phyloP scores from a whole-genome alignment of 2,888 invertebrate species.

The Monopis laevigella region DNA sequence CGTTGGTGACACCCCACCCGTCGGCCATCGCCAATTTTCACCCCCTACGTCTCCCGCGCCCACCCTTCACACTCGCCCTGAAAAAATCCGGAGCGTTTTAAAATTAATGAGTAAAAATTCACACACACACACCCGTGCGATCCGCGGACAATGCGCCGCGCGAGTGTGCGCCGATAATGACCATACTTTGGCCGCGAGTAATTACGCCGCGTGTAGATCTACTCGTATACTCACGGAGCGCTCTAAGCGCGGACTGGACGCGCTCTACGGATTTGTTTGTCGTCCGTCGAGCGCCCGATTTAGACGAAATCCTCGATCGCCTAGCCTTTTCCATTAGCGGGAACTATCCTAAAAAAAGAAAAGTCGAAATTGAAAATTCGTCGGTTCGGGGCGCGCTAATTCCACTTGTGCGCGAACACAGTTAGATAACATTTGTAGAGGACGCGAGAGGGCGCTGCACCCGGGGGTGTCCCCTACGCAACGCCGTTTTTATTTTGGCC shows the following conservation, averaged over 20 bases:
- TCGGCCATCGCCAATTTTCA: slow-evolving; percentile 66
- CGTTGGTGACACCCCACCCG: slow-evolving; percentile 66
- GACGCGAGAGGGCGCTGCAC: slow-evolving; percentile 26
- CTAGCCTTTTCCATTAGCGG: slow-evolving; percentile 45
- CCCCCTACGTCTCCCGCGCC: slow-evolving; percentile 36
- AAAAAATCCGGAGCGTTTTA: slow-evolving; percentile 69
- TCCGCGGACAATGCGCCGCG: slow-evolving; percentile 46
- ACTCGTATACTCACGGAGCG: slow-evolving; percentile 4
- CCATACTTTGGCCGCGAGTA: slow-evolving; percentile 37
- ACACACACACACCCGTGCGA: slow-evolving; percentile 56
- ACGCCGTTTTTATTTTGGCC: slow-evolving; percentile 66
- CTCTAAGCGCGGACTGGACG: not conserved
- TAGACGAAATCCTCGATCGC: slow-evolving; percentile 34
- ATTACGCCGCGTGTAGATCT: slow-evolving; percentile 21
- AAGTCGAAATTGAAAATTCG: slow-evolving; percentile 61
- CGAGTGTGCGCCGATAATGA: slow-evolving; percentile 49
- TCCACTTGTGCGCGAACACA: slow-evolving; percentile 45
- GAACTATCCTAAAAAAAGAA: slow-evolving; percentile 57
- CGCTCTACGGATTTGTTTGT: slow-evolving; percentile 4
- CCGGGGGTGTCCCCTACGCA: slow-evolving; percentile 48
- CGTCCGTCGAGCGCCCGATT: slow-evolving; percentile 16
- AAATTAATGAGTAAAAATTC: slow-evolving; percentile 70
- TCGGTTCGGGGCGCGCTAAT: slow-evolving; percentile 49
- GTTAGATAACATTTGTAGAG: slow-evolving; percentile 67
- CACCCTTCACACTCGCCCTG: slow-evolving; percentile 61